Percentiles rank a stretch among this genome's conserved stretches.
Conservation (phyloP, 2,113 vertebrate genomes). For the Pteronura brasiliensis region DNA sequence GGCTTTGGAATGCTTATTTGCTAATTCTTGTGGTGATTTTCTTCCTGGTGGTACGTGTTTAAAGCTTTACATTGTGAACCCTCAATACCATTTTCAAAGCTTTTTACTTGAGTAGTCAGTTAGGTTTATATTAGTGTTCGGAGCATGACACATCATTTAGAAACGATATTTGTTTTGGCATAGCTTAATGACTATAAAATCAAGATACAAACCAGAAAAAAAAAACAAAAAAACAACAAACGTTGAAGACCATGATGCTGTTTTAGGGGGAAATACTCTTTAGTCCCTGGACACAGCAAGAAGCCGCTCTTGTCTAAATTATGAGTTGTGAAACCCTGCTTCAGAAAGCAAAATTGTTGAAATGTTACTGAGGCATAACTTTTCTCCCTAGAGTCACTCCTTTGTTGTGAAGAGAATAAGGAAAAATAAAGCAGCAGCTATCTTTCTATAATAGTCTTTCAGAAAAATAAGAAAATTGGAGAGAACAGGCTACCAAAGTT, state of each 20-base stretch:
- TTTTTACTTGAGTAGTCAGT: constrained; percentile 69
- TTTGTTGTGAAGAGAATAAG: constrained; percentile 47
- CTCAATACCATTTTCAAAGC: constrained; percentile 35
- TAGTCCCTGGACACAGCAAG: constrained; percentile 48
- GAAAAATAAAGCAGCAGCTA: not conserved
- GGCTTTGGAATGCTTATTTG: constrained; percentile 48
- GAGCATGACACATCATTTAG: constrained; percentile 68
- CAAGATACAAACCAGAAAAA: constrained; percentile 71
- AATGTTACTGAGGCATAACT: constrained; percentile 53
- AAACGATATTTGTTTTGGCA: constrained; percentile 79
- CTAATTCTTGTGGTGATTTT: constrained; percentile 45
- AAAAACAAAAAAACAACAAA: not conserved
- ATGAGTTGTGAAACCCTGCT: constrained; percentile 54
- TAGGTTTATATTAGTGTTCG: constrained; percentile 70
- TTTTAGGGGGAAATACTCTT: constrained; percentile 57
- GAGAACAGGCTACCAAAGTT: not conserved
- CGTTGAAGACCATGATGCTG: constrained; percentile 43
- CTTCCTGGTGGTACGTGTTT: constrained; percentile 13
- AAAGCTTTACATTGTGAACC: constrained; percentile 40
- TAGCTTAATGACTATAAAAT: constrained; percentile 75
- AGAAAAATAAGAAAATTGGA: constrained; percentile 29
- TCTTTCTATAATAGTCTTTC: not conserved
- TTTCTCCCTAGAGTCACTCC: constrained; percentile 37
- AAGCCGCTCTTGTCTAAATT: constrained; percentile 47
- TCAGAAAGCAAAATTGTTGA: constrained; percentile 44